phyloP scores from a whole-genome alignment of 2,797 vertebrate genomes.

The Paguma larvata region DNA sequence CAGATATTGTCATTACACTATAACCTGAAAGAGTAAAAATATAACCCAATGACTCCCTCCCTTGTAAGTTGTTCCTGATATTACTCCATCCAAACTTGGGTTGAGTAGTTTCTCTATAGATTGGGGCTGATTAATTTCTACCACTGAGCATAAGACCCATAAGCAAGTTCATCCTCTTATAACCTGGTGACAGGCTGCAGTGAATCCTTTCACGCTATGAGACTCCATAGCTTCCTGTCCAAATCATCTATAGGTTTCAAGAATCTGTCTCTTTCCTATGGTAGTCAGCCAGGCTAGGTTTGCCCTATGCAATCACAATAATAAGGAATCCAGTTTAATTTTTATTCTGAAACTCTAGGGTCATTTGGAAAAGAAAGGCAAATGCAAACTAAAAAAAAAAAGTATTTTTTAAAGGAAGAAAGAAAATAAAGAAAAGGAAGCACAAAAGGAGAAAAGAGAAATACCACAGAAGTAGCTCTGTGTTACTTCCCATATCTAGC shows the following conservation, averaged over 20 bases:
- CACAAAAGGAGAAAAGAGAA: background rate
- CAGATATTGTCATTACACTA: background rate
- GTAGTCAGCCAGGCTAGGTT: background rate
- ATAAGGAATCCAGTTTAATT: background rate
- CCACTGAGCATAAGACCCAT: background rate
- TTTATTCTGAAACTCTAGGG: background rate
- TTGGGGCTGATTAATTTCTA: background rate
- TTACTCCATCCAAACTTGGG: background rate
- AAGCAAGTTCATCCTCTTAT: background rate
- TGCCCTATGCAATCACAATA: background rate
- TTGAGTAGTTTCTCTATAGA: background rate
- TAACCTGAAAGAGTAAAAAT: background rate
- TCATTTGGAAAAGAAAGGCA: conserved; percentile 19
- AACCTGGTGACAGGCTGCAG: accelerated
- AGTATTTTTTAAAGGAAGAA: background rate
- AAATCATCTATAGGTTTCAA: conserved; percentile 4
- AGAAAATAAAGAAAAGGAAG: background rate
- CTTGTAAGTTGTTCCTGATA: background rate
- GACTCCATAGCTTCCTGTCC: background rate
- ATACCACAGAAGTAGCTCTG: background rate
- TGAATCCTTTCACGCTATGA: background rate
- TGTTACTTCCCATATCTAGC: background rate
- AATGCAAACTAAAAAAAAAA: background rate
- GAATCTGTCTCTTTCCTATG: background rate
- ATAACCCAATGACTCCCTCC: background rate